These are phyloP conservation scores for Beris chalybata DNA, from an alignment of 2,888 invertebrate genomes.

Conservation along the genomic window DNA sequence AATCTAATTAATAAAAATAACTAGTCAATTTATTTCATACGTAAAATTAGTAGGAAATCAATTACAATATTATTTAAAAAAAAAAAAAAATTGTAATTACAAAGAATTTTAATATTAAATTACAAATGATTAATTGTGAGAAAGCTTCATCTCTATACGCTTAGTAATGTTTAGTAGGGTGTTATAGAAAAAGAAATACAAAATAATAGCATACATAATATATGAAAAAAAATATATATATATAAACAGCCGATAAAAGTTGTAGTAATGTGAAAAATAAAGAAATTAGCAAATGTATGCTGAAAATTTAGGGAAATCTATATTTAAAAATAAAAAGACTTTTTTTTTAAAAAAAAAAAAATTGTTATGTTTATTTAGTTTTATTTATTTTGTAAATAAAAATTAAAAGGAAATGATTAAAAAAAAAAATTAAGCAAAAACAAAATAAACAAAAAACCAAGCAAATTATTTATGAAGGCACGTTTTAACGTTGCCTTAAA, in stretches of 20 bases:
- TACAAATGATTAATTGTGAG: background rate
- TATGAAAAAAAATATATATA: background rate
- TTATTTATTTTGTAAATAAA: constrained; percentile 24
- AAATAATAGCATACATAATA: background rate
- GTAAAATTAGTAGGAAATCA: background rate
- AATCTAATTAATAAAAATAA: background rate
- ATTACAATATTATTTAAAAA: background rate
- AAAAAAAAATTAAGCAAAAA: background rate
- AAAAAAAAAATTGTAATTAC: background rate
- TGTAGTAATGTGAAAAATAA: constrained; percentile 13
- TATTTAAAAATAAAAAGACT: background rate
- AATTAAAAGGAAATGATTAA: constrained; percentile 1
- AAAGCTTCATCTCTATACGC: constrained; percentile 30
- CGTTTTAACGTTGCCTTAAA: constrained; percentile 15
- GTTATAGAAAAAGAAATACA: background rate
- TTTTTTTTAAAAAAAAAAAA: background rate
- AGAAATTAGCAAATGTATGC: constrained; percentile 2
- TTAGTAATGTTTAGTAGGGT: constrained; percentile 24
- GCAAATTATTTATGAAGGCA: constrained; percentile 13
- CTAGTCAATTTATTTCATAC: background rate
- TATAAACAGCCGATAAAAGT: background rate
- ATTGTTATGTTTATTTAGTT: background rate
- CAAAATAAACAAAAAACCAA: constrained; percentile 3
- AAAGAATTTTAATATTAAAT: background rate
- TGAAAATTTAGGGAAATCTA: constrained; percentile 24